Evolutionary conservation across 2,888 invertebrate genomes (phyloP).

Genomic region (Ectropis crepuscularia): DNA sequence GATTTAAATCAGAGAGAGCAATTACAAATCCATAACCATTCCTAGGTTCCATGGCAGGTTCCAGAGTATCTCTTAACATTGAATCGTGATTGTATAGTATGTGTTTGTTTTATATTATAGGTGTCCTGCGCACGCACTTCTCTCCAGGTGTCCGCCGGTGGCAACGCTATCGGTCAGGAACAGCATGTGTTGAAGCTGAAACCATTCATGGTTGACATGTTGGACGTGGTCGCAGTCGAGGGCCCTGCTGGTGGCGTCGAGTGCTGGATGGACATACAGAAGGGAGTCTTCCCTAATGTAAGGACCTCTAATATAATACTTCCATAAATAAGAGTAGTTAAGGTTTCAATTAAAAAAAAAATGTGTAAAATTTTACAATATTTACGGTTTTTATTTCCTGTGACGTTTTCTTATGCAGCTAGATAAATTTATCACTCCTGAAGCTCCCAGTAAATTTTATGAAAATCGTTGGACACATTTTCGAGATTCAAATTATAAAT

Average conservation of each 20-base stretch:
- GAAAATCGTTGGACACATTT: too few species aligned
- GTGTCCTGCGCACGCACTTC: constrained; percentile 75
- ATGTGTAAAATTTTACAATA: neutral
- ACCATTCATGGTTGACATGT: constrained; percentile 89
- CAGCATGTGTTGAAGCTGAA: constrained; percentile 78
- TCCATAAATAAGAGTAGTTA: neutral
- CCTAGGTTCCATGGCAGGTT: too few species aligned
- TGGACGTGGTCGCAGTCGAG: constrained; percentile 88
- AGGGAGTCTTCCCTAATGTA: constrained; percentile 88
- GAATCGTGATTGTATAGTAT: too few species aligned
- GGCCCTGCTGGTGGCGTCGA: constrained; percentile 87
- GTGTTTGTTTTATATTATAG: constrained; percentile 48
- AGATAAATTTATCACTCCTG: too few species aligned
- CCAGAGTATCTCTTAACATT: too few species aligned
- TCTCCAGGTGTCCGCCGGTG: constrained; percentile 67
- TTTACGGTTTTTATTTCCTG: neutral
- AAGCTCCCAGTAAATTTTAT: too few species aligned
- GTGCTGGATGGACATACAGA: constrained; percentile 92
- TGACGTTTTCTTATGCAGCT: neutral
- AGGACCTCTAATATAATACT: constrained; percentile 43
- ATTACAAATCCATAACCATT: too few species aligned
- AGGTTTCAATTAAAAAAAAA: neutral
- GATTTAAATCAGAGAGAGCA: too few species aligned
- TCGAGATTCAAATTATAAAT: too few species aligned
- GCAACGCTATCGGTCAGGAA: constrained; percentile 52